phyloP scores from a whole-genome alignment of 1,140 invertebrate species.

The Parapsyche elsis region DNA sequence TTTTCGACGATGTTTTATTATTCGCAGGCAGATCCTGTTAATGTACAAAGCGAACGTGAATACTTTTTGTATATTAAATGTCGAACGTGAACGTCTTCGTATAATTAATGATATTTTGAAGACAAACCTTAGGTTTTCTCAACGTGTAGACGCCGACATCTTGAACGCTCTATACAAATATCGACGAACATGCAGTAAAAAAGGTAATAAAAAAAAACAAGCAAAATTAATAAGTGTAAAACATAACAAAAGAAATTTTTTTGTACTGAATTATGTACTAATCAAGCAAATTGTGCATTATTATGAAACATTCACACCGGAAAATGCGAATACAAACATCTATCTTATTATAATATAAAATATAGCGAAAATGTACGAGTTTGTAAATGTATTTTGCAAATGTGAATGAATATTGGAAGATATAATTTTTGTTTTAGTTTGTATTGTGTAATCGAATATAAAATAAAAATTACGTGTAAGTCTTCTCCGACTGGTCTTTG shows the following conservation, averaged over 20 bases:
- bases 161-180: conserved; percentile 52
- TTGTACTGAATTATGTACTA: not conserved
- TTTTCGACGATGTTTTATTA: conserved; percentile 49
- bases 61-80: not conserved
- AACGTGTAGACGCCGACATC: conserved; percentile 55
- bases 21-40: conserved; percentile 50
- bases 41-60: not conserved
- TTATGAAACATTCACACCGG: not conserved
- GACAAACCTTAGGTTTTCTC: conserved; percentile 54
- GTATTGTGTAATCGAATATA: conserved; percentile 16
- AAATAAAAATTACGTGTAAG: conserved; percentile 80
- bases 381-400: not conserved
- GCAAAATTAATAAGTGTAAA: conserved; percentile 36
- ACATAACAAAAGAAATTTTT: not conserved
- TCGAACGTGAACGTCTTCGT: not conserved
- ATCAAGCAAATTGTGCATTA: not conserved
- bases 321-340: too few relatives aligned
- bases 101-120: not conserved
- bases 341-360: too few relatives aligned
- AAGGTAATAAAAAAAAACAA: conserved; percentile 45
- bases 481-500: conserved; percentile 94
- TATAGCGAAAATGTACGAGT: too few relatives aligned
- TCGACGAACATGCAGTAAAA: conserved; percentile 47
- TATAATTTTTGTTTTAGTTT: conserved; percentile 7
- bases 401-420: not conserved